Conservation (phyloP, 2,113 vertebrate species). For the Dromaius novaehollandiae region DNA sequence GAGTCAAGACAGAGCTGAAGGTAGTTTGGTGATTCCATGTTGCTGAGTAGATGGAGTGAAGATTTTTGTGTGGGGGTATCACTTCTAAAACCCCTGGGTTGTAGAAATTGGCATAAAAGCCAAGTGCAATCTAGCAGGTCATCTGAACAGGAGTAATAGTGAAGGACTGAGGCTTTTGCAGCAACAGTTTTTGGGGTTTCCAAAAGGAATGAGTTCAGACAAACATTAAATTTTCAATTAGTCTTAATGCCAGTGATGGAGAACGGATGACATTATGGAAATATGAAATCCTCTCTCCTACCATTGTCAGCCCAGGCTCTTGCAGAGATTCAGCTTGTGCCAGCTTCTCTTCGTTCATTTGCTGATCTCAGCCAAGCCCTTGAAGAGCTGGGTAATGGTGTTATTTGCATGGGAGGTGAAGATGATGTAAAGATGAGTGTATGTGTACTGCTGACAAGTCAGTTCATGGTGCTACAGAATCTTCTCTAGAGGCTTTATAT, state of each 20-base stretch:
- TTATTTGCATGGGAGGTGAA: slow-evolving; percentile 61
- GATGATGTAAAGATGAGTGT: slow-evolving; percentile 52
- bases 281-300: background rate
- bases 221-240: background rate
- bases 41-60: background rate
- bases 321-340: background rate
- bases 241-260: background rate
- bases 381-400: slow-evolving; percentile 28
- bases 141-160: background rate
- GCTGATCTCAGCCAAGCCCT: slow-evolving; percentile 42
- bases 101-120: background rate
- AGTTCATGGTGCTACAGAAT: slow-evolving; percentile 28
- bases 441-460: slow-evolving; percentile 54
- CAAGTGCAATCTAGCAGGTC: background rate
- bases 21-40: background rate
- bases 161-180: background rate
- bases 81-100: background rate
- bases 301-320: background rate
- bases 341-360: slow-evolving; percentile 18
- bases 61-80: background rate
- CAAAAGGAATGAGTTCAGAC: background rate
- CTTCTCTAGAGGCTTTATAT: slow-evolving; percentile 60
- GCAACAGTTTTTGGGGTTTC: background rate
- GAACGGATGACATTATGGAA: background rate
- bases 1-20: background rate